These are phyloP conservation scores for Caracal caracal DNA, from an alignment of 2,113 vertebrate species.

Conservation along the genomic window DNA sequence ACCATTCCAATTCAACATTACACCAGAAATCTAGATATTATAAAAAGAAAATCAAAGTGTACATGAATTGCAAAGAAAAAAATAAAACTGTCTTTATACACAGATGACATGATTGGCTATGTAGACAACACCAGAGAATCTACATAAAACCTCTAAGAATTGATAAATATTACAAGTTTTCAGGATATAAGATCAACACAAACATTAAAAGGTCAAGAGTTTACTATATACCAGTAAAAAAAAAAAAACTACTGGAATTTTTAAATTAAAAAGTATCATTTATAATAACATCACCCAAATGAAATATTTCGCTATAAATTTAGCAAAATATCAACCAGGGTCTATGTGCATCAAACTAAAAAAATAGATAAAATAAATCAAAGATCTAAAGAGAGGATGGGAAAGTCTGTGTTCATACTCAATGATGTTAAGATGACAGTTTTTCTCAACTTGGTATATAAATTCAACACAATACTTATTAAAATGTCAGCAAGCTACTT, in stretches of 20 bases:
- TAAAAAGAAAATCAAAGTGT: background rate
- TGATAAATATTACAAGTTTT: background rate
- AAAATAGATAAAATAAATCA: background rate
- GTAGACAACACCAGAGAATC: background rate
- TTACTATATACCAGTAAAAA: background rate
- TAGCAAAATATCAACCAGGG: background rate
- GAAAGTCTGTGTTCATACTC: background rate
- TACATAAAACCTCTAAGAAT: background rate
- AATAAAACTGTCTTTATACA: background rate
- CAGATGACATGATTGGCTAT: background rate
- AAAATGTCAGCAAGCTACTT: background rate
- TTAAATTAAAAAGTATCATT: background rate
- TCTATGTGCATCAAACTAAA: background rate
- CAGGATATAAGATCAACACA: background rate
- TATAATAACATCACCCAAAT: background rate
- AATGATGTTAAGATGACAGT: background rate
- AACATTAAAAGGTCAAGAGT: background rate
- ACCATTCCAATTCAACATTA: background rate
- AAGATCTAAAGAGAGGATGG: background rate
- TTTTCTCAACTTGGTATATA: background rate
- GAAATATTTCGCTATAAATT: background rate
- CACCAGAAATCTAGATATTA: background rate
- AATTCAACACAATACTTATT: background rate
- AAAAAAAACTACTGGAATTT: background rate
- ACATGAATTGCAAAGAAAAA: background rate